Percentiles rank a stretch among this genome's conserved stretches.
These are phyloP conservation scores for Drosophila maculinotata DNA, from an alignment of 2,888 invertebrate genomes.

Conservation along the genomic window DNA sequence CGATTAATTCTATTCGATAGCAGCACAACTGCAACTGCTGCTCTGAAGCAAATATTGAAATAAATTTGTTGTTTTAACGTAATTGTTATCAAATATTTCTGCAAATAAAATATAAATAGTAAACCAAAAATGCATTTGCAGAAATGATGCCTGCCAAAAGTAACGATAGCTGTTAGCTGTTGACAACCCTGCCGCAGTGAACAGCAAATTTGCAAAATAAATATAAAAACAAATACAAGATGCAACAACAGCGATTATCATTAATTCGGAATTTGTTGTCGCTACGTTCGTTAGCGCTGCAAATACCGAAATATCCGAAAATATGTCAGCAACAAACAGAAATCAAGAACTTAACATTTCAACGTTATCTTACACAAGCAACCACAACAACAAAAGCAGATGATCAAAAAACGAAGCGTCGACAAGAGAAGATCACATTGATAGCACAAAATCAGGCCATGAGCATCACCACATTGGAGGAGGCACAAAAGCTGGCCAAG, in stretches of 20 bases:
- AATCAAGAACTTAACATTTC: slow-evolving; percentile 22
- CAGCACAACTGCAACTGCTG: neutral
- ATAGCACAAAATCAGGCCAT: slow-evolving; percentile 87
- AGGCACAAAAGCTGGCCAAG: slow-evolving; percentile 89
- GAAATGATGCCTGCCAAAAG: no score
- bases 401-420: slow-evolving; percentile 39
- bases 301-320: slow-evolving; percentile 16
- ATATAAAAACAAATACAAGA: no score
- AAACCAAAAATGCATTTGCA: neutral
- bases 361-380: slow-evolving; percentile 50
- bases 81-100: neutral
- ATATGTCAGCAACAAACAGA: slow-evolving; percentile 10
- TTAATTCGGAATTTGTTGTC: slow-evolving; percentile 41
- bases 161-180: neutral
- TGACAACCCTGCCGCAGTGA: slow-evolving; percentile 35
- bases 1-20: slow-evolving; percentile 29
- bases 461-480: slow-evolving; percentile 88
- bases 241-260: slow-evolving; percentile 41
- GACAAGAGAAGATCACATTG: slow-evolving; percentile 87
- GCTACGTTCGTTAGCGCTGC: slow-evolving; percentile 25
- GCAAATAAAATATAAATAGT: neutral
- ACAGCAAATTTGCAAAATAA: slow-evolving; percentile 11
- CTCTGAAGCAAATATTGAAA: no score
- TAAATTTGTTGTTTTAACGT: no score
- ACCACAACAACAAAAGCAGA: slow-evolving; percentile 24